phyloP scores from a whole-genome alignment of 2,113 vertebrate genomes.

The Oncorhynchus tshawytscha region DNA sequence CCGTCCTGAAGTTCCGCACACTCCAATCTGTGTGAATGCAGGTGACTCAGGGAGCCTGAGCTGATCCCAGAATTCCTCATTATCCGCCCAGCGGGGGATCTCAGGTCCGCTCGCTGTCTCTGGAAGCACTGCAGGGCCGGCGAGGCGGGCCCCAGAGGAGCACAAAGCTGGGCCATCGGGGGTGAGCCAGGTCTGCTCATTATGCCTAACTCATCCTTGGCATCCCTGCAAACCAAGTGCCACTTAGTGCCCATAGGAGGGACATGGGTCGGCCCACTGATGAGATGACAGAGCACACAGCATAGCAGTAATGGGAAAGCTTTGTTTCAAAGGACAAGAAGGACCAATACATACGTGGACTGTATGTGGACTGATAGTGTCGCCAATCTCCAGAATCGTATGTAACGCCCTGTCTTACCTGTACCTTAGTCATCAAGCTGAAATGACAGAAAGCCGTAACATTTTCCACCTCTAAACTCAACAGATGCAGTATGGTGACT shows the following conservation, averaged over 20 bases:
- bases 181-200: constrained; percentile 77
- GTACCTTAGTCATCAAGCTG: not conserved
- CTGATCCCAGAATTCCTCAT: constrained; percentile 82
- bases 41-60: constrained; percentile 77
- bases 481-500: constrained; percentile 33
- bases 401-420: not conserved
- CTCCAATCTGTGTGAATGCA: constrained; percentile 76
- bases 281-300: constrained; percentile 70
- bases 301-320: constrained; percentile 63
- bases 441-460: constrained; percentile 30
- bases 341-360: not conserved
- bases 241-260: constrained; percentile 75
- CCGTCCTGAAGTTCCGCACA: constrained; percentile 74
- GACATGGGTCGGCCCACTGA: constrained; percentile 63
- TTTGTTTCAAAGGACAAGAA: constrained; percentile 61
- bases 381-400: constrained; percentile 8
- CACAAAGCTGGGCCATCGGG: constrained; percentile 67
- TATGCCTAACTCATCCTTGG: constrained; percentile 77
- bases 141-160: constrained; percentile 69
- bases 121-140: constrained; percentile 53
- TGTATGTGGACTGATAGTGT: not conserved
- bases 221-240: constrained; percentile 80
- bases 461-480: constrained; percentile 30
- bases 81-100: constrained; percentile 73
- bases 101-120: constrained; percentile 67